Conservation (phyloP, 2,797 vertebrate species). For the Aeoliscus strigatus region DNA sequence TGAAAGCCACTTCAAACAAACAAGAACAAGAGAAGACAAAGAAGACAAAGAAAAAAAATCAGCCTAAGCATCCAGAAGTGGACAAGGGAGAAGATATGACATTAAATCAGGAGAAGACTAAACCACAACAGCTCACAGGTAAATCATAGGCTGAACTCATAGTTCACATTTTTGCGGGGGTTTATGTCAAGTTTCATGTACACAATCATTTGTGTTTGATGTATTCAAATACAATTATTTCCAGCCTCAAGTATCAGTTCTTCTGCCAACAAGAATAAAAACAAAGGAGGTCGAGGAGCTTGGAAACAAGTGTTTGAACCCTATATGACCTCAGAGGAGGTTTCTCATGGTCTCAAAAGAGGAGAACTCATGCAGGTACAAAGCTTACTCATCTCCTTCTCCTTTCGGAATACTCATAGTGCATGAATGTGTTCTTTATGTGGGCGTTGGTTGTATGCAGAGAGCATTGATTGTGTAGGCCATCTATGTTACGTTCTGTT, state of each 20-base stretch:
- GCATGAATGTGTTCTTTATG: too few species aligned
- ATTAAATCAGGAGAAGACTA: conserved; percentile 24
- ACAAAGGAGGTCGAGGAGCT: conserved; percentile 70
- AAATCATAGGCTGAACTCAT: conserved; percentile 5
- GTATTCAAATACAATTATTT: conserved; percentile 8
- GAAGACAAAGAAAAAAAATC: conserved; percentile 66
- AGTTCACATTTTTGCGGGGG: background rate
- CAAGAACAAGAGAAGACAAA: conserved; percentile 54
- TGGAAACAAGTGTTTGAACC: conserved; percentile 87
- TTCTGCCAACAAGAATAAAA: conserved; percentile 73
- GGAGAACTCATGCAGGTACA: conserved; percentile 87
- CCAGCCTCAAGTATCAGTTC: conserved; percentile 53
- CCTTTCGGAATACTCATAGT: too few species aligned
- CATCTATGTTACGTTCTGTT: too few species aligned
- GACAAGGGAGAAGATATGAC: conserved; percentile 22
- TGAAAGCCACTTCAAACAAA: conserved; percentile 18
- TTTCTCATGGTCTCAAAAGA: conserved; percentile 88
- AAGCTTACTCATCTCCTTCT: background rate
- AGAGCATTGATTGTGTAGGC: too few species aligned
- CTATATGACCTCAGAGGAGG: conserved; percentile 83
- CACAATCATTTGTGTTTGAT: background rate
- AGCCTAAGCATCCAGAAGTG: conserved; percentile 45
- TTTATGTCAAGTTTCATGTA: too few species aligned
- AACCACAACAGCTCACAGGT: conserved; percentile 50
- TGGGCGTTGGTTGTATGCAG: too few species aligned